Conservation (phyloP, 2,888 invertebrate genomes). For the Ecliptopera silaceata region DNA sequence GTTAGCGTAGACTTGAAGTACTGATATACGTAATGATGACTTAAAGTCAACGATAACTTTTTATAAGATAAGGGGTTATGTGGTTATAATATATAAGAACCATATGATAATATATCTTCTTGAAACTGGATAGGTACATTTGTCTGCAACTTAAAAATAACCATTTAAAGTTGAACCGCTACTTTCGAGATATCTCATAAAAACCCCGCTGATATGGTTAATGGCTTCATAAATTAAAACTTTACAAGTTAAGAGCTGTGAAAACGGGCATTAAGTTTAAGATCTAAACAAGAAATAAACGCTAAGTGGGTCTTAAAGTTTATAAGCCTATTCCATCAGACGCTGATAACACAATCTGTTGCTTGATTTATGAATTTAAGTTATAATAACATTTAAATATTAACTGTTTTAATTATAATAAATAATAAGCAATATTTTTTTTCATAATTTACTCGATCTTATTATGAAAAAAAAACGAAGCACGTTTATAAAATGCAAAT, state of each 20-base stretch:
- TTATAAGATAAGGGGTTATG: too few relatives aligned
- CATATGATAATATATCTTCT: neutral
- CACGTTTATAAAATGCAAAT: too few relatives aligned
- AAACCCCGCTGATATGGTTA: constrained; percentile 38
- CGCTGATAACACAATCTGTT: neutral
- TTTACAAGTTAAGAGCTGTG: constrained; percentile 36
- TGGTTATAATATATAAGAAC: neutral
- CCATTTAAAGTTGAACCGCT: constrained; percentile 27
- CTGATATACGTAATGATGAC: too few relatives aligned
- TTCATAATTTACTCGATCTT: too few relatives aligned
- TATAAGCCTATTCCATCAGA: neutral
- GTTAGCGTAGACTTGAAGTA: too few relatives aligned
- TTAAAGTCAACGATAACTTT: too few relatives aligned
- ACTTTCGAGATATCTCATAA: constrained; percentile 37
- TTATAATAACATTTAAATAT: neutral
- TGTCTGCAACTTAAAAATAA: constrained; percentile 18
- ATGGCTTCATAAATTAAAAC: constrained; percentile 39
- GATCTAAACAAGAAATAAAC: constrained; percentile 31
- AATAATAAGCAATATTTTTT: too few relatives aligned
- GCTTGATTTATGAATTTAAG: neutral
- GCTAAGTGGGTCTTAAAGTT: constrained; percentile 2
- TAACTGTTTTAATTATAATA: too few relatives aligned
- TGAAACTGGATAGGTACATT: constrained; percentile 1
- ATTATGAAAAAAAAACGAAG: too few relatives aligned
- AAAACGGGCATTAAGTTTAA: constrained; percentile 33